Evolutionary conservation across 2,113 vertebrate genomes (phyloP).

Genomic region (Rana temporaria): DNA sequence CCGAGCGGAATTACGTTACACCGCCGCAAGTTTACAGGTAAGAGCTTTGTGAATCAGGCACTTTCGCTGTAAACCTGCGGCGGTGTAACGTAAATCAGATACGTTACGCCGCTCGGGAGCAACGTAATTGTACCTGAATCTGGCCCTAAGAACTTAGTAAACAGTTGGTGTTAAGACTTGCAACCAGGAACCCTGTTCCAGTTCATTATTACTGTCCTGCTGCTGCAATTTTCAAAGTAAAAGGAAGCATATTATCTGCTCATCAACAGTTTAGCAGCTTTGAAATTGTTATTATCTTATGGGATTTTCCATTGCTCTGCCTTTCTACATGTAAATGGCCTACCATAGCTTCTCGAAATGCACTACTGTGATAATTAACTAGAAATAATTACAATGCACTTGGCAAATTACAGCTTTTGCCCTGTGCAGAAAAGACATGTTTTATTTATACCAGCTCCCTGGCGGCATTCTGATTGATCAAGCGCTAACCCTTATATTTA

Average conservation of each 20-base stretch:
- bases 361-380: slow-evolving; percentile 74
- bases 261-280: slow-evolving; percentile 47
- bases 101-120: no score
- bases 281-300: slow-evolving; percentile 56
- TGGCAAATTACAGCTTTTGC: slow-evolving; percentile 70
- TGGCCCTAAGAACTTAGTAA: background rate
- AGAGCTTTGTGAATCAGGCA: no score
- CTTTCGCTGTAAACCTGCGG: no score
- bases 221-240: slow-evolving; percentile 47
- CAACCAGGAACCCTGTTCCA: background rate
- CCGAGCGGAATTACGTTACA: no score
- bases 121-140: no score
- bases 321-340: slow-evolving; percentile 62
- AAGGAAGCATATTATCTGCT: background rate
- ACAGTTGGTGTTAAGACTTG: background rate
- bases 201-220: background rate
- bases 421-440: slow-evolving; percentile 65
- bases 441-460: slow-evolving; percentile 69
- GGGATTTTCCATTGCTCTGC: slow-evolving; percentile 57
- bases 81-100: no score
- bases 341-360: slow-evolving; percentile 65
- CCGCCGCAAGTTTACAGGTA: no score
- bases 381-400: slow-evolving; percentile 69
- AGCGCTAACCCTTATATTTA: slow-evolving; percentile 59
- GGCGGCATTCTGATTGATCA: slow-evolving; percentile 62